These are phyloP conservation scores for Zaprionus vittiger DNA, from an alignment of 1,140 invertebrate genomes.

Conservation along the genomic window DNA sequence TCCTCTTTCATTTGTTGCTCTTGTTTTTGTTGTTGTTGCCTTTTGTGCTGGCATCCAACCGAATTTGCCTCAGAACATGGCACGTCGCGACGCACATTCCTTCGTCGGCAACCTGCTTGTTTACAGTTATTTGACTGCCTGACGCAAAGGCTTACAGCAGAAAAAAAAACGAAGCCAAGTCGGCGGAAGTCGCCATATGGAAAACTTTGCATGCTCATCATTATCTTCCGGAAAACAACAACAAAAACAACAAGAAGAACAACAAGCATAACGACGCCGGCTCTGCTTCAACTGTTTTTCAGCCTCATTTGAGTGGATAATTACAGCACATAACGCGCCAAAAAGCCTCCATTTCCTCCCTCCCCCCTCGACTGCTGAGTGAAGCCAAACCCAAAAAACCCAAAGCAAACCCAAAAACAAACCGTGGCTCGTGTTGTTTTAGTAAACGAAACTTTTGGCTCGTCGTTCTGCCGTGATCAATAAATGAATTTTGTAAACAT, in stretches of 20 bases:
- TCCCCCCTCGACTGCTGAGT: not conserved
- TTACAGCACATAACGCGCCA: slow-evolving; percentile 43
- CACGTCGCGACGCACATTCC: slow-evolving; percentile 54
- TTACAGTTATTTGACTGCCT: slow-evolving; percentile 76
- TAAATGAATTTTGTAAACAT: slow-evolving; percentile 80
- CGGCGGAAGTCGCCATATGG: slow-evolving; percentile 41
- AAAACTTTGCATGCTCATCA: slow-evolving; percentile 60
- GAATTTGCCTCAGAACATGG: slow-evolving; percentile 26
- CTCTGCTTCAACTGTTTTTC: slow-evolving; percentile 41
- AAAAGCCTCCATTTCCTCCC: not conserved
- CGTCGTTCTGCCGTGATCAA: slow-evolving; percentile 57
- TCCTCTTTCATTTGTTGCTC: slow-evolving; percentile 69
- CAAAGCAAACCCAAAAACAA: not conserved
- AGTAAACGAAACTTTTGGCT: slow-evolving; percentile 62
- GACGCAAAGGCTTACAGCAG: slow-evolving; percentile 21
- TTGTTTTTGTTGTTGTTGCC: slow-evolving; percentile 47
- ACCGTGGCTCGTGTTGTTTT: slow-evolving; percentile 50
- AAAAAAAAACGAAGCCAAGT: slow-evolving; percentile 7
- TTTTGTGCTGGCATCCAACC: slow-evolving; percentile 40
- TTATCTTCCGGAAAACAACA: slow-evolving; percentile 35
- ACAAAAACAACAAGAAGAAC: not conserved
- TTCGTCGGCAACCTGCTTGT: slow-evolving; percentile 55
- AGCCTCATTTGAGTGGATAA: slow-evolving; percentile 73
- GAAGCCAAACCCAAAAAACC: not conserved
- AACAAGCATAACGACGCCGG: slow-evolving; percentile 8